Percentiles rank a stretch among this genome's conserved stretches.
phyloP scores from a whole-genome alignment of 2,888 invertebrate species.

The Noctua comes region DNA sequence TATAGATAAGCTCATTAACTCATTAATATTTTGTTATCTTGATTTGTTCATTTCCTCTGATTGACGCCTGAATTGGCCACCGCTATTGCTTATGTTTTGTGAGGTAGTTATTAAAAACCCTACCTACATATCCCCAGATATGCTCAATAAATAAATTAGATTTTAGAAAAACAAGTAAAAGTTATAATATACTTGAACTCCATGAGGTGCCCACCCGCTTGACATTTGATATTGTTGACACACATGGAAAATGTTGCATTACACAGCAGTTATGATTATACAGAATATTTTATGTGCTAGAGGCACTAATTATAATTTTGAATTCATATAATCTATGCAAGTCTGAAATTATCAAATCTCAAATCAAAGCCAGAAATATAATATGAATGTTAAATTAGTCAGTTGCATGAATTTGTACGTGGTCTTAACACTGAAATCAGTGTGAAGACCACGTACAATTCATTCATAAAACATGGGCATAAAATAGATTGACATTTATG shows the following conservation, averaged over 20 bases:
- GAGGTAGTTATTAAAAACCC: background rate
- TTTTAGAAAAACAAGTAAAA: slow-evolving; percentile 2
- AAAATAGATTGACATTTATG: background rate
- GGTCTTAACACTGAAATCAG: background rate
- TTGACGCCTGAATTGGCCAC: background rate
- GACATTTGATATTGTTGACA: slow-evolving; percentile 13
- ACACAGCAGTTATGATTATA: background rate
- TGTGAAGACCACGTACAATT: background rate
- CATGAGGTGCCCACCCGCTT: background rate
- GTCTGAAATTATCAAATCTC: background rate
- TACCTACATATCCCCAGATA: background rate
- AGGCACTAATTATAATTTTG: background rate
- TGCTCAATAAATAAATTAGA: background rate
- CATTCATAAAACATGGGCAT: background rate
- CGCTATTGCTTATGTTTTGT: background rate
- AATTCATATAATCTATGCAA: background rate
- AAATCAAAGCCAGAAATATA: background rate
- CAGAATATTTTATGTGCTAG: background rate
- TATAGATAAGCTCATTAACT: background rate
- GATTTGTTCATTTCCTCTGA: background rate
- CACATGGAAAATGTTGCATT: slow-evolving; percentile 1
- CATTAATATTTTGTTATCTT: background rate
- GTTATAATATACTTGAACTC: slow-evolving; percentile 2
- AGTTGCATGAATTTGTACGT: background rate
- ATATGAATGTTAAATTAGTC: background rate